These are phyloP conservation scores for Callimorpha dominula DNA, from an alignment of 2,888 invertebrate species.

Conservation along the genomic window DNA sequence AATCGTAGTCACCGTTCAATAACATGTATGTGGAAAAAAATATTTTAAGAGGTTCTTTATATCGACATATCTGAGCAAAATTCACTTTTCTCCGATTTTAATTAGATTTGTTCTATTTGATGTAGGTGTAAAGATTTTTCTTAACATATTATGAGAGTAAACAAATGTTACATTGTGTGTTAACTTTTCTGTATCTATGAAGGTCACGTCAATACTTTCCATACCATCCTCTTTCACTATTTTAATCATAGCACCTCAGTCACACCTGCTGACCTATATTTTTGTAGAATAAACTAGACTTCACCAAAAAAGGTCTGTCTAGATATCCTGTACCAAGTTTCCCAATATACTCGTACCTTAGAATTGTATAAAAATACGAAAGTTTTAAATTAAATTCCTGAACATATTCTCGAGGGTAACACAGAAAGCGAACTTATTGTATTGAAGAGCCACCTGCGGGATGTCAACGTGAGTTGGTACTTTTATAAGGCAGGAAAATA, in stretches of 20 bases:
- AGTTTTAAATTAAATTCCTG: constrained; percentile 71
- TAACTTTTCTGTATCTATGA: background rate
- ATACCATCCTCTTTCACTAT: constrained; percentile 28
- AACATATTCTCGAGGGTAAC: constrained; percentile 49
- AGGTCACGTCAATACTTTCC: constrained; percentile 1
- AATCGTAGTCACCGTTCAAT: constrained; percentile 23
- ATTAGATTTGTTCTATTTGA: background rate
- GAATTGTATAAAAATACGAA: constrained; percentile 61
- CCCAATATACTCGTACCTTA: constrained; percentile 50
- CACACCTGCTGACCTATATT: constrained; percentile 19
- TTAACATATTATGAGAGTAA: background rate
- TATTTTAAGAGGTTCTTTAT: constrained; percentile 13
- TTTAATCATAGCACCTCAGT: constrained; percentile 24
- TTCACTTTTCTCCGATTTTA: background rate
- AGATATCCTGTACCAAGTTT: constrained; percentile 47
- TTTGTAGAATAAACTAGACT: constrained; percentile 23
- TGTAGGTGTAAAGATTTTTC: background rate
- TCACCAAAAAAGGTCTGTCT: constrained; percentile 27
- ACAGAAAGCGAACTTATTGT: constrained; percentile 53
- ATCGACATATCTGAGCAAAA: constrained; percentile 1
- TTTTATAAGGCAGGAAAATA: constrained; percentile 33
- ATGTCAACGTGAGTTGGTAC: constrained; percentile 46
- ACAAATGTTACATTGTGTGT: background rate
- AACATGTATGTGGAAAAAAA: constrained; percentile 29
- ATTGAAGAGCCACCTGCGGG: constrained; percentile 56